Percentiles rank a stretch among this genome's conserved stretches.
Evolutionary conservation across 2,797 vertebrate species (phyloP).

Genomic region (Ataeniobius toweri): DNA sequence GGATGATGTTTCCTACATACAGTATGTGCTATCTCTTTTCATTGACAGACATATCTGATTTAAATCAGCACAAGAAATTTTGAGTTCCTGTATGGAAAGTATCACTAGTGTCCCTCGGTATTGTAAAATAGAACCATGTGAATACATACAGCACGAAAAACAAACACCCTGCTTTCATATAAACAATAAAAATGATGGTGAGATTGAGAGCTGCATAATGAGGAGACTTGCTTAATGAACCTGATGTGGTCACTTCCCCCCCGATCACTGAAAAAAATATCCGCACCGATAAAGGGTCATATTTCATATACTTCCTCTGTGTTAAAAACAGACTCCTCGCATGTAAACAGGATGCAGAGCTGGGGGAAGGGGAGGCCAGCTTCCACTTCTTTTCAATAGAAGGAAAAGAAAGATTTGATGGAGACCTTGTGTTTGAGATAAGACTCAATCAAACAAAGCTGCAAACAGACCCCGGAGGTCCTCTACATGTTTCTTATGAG

Average conservation of each 20-base stretch:
- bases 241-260: conserved; percentile 50
- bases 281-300: conserved; percentile 31
- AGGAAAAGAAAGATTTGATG: conserved; percentile 54
- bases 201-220: background rate
- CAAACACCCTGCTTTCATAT: background rate
- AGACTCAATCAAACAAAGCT: conserved; percentile 14
- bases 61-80: background rate
- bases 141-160: background rate
- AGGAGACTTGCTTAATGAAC: conserved; percentile 17
- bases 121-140: background rate
- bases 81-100: background rate
- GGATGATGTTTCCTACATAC: too few species aligned
- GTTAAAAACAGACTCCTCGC: conserved; percentile 48
- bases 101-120: background rate
- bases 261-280: conserved; percentile 41
- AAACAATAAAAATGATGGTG: background rate
- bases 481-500: conserved; percentile 6
- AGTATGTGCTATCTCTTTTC: background rate
- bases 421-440: conserved; percentile 14
- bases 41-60: background rate
- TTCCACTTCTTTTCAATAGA: conserved; percentile 55
- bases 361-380: conserved; percentile 3
- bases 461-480: conserved; percentile 3
- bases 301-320: conserved; percentile 54
- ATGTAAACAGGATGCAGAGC: conserved; percentile 75